Percentiles rank a stretch among this genome's conserved stretches.
Conservation (phyloP, 2,888 invertebrate genomes). For the Chrysodeixis includens region DNA sequence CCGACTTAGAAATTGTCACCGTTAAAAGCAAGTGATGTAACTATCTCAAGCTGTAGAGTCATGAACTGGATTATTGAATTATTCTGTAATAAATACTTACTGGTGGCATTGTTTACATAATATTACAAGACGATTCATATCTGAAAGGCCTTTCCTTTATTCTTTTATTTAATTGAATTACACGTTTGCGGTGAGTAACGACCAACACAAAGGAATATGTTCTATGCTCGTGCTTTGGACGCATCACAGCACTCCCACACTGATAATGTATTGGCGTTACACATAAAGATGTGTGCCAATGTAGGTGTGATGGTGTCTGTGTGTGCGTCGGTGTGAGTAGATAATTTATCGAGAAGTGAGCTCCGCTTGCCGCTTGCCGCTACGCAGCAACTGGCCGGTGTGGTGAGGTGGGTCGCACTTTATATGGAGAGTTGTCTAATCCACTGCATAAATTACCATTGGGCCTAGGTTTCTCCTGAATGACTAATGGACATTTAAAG, state of each 20-base stretch:
- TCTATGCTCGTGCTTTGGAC: constrained; percentile 58
- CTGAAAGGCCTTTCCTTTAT: background rate
- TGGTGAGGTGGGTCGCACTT: constrained; percentile 79
- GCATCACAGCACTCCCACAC: constrained; percentile 58
- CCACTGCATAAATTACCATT: constrained; percentile 82
- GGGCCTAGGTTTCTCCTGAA: constrained; percentile 84
- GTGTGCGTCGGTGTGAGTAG: constrained; percentile 69
- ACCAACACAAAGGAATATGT: constrained; percentile 72
- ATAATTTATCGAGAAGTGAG: constrained; percentile 76
- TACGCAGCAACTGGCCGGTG: constrained; percentile 51
- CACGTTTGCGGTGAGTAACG: constrained; percentile 61
- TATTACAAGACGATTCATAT: background rate
- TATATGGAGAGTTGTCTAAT: constrained; percentile 86
- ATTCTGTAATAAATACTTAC: background rate
- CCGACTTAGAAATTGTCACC: background rate
- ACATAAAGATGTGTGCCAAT: constrained; percentile 58
- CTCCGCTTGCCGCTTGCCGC: constrained; percentile 64
- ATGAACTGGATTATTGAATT: background rate
- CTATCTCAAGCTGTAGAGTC: background rate
- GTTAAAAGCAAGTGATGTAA: background rate
- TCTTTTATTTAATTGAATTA: constrained; percentile 39
- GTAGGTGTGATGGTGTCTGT: constrained; percentile 53
- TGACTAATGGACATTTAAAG: constrained; percentile 81
- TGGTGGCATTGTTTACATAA: background rate
- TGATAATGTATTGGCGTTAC: constrained; percentile 58